phyloP scores from a whole-genome alignment of 2,888 invertebrate genomes.

The Ethmia dodecea region DNA sequence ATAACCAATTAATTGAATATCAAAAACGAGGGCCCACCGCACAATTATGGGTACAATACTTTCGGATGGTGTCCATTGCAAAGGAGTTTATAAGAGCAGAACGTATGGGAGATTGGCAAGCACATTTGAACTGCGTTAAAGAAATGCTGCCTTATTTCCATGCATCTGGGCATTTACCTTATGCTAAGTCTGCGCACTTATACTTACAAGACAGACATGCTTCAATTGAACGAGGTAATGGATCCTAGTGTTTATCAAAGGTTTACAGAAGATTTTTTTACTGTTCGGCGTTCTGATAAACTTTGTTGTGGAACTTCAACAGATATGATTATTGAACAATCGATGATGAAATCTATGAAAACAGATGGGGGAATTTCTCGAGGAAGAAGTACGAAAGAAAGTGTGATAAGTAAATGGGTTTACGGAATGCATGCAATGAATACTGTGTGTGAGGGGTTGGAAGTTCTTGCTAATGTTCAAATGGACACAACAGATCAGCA shows the following conservation, averaged over 20 bases:
- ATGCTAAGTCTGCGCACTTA: background rate
- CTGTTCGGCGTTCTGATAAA: slow-evolving; percentile 1
- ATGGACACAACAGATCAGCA: background rate
- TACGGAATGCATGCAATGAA: background rate
- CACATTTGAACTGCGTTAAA: slow-evolving; percentile 35
- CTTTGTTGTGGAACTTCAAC: slow-evolving; percentile 40
- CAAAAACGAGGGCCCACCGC: background rate
- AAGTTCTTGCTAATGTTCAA: background rate
- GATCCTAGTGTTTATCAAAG: background rate
- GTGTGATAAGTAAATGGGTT: background rate
- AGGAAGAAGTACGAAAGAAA: background rate
- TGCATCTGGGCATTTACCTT: slow-evolving; percentile 18
- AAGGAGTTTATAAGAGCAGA: slow-evolving; percentile 43
- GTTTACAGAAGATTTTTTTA: background rate
- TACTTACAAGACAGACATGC: background rate
- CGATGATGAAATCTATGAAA: slow-evolving; percentile 4
- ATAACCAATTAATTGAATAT: too few relatives aligned
- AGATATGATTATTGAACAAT: slow-evolving; percentile 23
- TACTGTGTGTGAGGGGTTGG: background rate
- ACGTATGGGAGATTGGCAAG: slow-evolving; percentile 42
- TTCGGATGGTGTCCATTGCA: slow-evolving; percentile 22
- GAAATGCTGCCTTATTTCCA: slow-evolving; percentile 41
- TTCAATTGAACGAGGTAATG: background rate
- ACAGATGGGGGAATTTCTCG: slow-evolving; percentile 38
- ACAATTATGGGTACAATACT: background rate